Base-by-base conservation (phyloP, 1,140 invertebrate species). In the Tribolium castaneum region DNA sequence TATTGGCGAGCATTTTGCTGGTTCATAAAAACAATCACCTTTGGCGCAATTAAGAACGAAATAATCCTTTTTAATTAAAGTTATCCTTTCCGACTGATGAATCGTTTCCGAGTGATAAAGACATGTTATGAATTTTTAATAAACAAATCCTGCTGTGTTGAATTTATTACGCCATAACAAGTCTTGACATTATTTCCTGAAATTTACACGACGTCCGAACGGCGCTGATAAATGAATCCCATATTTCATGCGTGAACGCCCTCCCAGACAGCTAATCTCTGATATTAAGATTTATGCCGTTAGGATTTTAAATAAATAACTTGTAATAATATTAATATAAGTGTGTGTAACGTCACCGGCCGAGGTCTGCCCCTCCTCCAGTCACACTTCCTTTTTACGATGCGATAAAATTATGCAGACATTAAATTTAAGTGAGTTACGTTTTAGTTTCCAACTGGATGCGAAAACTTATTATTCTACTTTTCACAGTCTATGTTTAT, bases 131-230 rank as follows among this genome's bases (percentile, higher is more conserved):
- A 66, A 66, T 72, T 72, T 72, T 72, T 51, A 72, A 72, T 72
- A 52, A 52, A 72, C 45, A 72, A 72, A 51, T 72, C 70, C 45
- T 51, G 50, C 50, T 72, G 50, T 35, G 50, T 54, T 74, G 30
- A 74, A 74, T 74, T 35, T 52, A 74, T 74, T 52, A 51, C 22
- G 50, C 50, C 71, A 34, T 35, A 74, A 74, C 71, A 74, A 74
- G 71, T 74, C 49, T 74, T 35, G 71, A 74, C 71, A 74, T 74
- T 74, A 74, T 74, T 74, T 72, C 52, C 71, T 74, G 71, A 74
- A 74, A 74, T 74, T 74, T 66, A 74, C 71, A 74, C 71, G 71
- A 74, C 71, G 71, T 52, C 39, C 71, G 71, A 74, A 74, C 71
- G 49, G 39, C 13, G 71, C 71, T 74, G 71, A 74, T 74, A 74